Evolutionary conservation across 2,113 vertebrate species (phyloP).

Genomic region (Solea solea): DNA sequence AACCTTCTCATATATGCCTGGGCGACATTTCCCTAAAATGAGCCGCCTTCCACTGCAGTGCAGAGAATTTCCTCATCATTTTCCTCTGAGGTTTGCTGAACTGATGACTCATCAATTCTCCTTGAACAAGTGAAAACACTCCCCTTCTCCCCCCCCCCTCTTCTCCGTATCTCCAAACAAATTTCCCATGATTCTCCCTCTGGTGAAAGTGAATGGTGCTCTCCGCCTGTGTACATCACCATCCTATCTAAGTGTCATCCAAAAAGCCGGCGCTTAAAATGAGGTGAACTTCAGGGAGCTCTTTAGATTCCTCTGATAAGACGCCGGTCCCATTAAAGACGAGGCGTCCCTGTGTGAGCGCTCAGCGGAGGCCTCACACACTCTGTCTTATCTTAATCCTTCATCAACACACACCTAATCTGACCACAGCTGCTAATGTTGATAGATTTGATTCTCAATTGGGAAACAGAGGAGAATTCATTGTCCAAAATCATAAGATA

Average conservation of each 20-base stretch:
- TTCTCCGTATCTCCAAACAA: not conserved
- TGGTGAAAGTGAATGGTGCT: conserved; percentile 45
- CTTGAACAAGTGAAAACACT: not conserved
- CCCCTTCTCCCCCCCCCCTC: not conserved
- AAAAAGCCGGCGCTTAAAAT: conserved; percentile 49
- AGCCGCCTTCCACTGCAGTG: not conserved
- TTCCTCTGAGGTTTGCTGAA: not conserved
- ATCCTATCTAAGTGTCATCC: conserved; percentile 38
- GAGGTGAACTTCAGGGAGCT: conserved; percentile 74
- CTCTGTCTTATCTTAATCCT: conserved; percentile 76
- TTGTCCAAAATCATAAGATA: conserved; percentile 38
- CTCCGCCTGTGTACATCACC: conserved; percentile 25
- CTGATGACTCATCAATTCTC: conserved; percentile 1
- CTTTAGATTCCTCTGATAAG: conserved; percentile 77
- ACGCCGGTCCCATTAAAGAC: conserved; percentile 54
- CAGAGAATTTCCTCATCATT: not conserved
- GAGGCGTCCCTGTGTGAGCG: conserved; percentile 43
- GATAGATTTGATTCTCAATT: conserved; percentile 56
- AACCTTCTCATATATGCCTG: too few species aligned
- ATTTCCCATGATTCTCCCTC: not conserved
- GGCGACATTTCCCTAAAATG: not conserved
- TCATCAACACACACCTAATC: conserved; percentile 73
- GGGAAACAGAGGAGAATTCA: conserved; percentile 44
- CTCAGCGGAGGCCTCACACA: conserved; percentile 59
- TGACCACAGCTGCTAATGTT: conserved; percentile 62